Base-by-base conservation (phyloP, 1,140 invertebrate genomes). In the Cotesia vestalis region DNA sequence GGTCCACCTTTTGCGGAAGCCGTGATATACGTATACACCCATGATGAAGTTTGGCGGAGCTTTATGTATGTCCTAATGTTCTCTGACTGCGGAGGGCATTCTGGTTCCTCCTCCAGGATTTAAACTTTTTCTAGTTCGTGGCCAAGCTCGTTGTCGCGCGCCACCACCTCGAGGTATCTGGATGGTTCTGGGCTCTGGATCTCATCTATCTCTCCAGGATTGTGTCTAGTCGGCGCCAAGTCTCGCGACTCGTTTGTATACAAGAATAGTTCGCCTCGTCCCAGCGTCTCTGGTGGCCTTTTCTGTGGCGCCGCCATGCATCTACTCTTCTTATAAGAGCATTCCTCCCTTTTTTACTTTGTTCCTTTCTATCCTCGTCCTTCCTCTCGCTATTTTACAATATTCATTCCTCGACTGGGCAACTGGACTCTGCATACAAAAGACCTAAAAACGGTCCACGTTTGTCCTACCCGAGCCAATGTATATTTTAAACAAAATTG, bases 141-240 rank as follows among this genome's bases (percentile, higher is more conserved):
- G 3, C 27, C 60, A 12, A 14, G 60, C 12, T 35, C 60, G 60
- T 62, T 62, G 60, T 62, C 60, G 60, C 12, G 14, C 36, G 27
- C 60, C 11, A 62, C 60, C 60, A 36, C 60, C 11, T 62, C 34
- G 20, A 59, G 57, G 11, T 27, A 4, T 60, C n/a, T 20, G 20
- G 8, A 12, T 11, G 27, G 34, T 35, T 36, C 9, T 35, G 8
- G 34, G 12, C 40, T 46, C 40, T 6, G 11, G 34, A 62, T 62
- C 60, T 73, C 72, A 73, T 73, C 72, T 67, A 73, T 73, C 72
- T 73, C 64, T 40, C 62, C 62, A 62, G 72, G 59, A 69, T 73
- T 73, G 62, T 70, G 72, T 73, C 72, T 73, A 73, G 72, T 73
- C 72, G 72, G 68, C 68, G 72, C 72, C 72, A 69, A 70, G 72